Evolutionary conservation across 2,888 invertebrate species (phyloP).

Genomic region (Coenonympha glycerion): DNA sequence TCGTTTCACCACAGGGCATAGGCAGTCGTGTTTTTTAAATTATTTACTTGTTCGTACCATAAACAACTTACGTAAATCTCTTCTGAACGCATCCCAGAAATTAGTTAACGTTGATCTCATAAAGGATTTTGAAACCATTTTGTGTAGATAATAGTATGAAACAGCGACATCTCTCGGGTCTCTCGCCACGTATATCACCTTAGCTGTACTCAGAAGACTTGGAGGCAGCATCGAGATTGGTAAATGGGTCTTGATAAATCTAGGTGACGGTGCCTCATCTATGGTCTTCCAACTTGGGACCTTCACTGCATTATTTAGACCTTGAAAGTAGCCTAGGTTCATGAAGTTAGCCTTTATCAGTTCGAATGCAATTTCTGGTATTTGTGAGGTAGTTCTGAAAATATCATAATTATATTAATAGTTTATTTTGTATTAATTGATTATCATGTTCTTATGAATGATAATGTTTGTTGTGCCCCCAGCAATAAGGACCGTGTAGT

Average conservation of each 20-base stretch:
- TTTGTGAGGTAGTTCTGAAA: constrained; percentile 50
- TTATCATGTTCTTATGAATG: too few species aligned
- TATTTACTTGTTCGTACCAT: too few species aligned
- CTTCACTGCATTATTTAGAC: constrained; percentile 49
- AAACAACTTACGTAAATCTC: constrained; percentile 72
- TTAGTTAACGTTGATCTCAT: constrained; percentile 71
- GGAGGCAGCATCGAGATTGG: constrained; percentile 78
- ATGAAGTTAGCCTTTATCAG: constrained; percentile 61
- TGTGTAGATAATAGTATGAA: constrained; percentile 81
- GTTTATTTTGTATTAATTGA: too few species aligned
- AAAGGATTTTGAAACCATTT: constrained; percentile 68
- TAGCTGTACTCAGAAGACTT: constrained; percentile 60
- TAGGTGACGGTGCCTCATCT: constrained; percentile 60
- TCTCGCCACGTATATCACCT: constrained; percentile 81
- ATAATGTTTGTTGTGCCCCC: too few species aligned
- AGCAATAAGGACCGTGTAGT: too few species aligned
- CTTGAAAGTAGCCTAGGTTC: constrained; percentile 62
- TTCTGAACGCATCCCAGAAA: constrained; percentile 78
- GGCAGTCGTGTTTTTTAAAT: too few species aligned
- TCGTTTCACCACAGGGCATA: too few species aligned
- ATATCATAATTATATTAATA: too few species aligned
- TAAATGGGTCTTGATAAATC: constrained; percentile 80
- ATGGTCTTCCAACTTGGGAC: constrained; percentile 54
- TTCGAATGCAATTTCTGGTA: constrained; percentile 59
- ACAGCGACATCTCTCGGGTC: constrained; percentile 84